These are phyloP conservation scores for Aspidiotus rigidus DNA, from an alignment of 2,888 invertebrate genomes.

Conservation along the genomic window DNA sequence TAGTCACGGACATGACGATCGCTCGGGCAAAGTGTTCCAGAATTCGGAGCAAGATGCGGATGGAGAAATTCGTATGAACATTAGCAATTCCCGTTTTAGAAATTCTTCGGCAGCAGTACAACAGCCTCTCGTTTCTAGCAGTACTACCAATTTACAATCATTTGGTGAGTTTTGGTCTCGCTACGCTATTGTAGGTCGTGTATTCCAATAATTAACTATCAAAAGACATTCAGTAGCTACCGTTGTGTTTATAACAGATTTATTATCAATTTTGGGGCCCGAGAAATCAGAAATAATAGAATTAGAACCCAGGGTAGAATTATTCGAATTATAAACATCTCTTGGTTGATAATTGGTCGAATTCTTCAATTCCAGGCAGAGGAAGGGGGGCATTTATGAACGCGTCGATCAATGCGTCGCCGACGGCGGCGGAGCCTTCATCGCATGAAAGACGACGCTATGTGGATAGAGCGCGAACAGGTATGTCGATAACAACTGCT, in stretches of 20 bases:
- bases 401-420: not conserved
- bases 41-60: slow-evolving; percentile 12
- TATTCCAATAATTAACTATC: no score
- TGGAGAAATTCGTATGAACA: slow-evolving; percentile 14
- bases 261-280: no score
- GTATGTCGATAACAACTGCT: slow-evolving; percentile 1
- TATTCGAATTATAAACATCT: no score
- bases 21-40: slow-evolving; percentile 21
- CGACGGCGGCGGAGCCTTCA: slow-evolving; percentile 8
- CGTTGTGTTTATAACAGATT: no score
- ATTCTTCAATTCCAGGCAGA: slow-evolving; percentile 4
- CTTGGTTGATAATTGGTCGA: no score
- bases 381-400: slow-evolving; percentile 7
- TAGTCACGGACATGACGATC: slow-evolving; percentile 16
- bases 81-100: slow-evolving; percentile 12
- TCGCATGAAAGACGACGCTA: slow-evolving; percentile 22
- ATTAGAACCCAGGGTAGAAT: no score
- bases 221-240: no score
- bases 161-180: not conserved
- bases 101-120: slow-evolving; percentile 13
- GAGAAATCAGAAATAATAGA: no score
- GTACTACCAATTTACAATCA: slow-evolving; percentile 11
- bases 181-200: not conserved
- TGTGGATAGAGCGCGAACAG: slow-evolving; percentile 18
- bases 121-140: slow-evolving; percentile 20